phyloP scores from a whole-genome alignment of 2,888 invertebrate species.

The Notocelia uddmanniana region DNA sequence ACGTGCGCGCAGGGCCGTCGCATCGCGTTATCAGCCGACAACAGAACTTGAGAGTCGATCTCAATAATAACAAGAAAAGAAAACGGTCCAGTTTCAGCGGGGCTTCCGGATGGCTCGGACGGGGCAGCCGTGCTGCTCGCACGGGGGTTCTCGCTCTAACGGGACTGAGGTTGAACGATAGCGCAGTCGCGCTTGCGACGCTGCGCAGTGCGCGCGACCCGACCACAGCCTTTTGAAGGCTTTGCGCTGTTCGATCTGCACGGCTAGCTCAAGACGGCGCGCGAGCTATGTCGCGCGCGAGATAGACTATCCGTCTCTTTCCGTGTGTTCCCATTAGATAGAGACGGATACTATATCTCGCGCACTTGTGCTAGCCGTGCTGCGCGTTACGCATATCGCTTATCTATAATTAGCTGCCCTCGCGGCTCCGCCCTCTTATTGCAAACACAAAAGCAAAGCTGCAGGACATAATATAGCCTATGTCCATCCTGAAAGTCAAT shows the following conservation, averaged over 20 bases:
- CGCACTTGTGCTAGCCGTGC: too few relatives aligned
- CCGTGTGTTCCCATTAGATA: too few relatives aligned
- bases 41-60: conserved; percentile 85
- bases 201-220: conserved; percentile 65
- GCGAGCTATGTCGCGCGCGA: too few relatives aligned
- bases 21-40: conserved; percentile 86
- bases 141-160: conserved; percentile 77
- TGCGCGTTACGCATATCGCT: not conserved
- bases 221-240: conserved; percentile 5
- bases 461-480: too few relatives aligned
- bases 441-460: too few relatives aligned
- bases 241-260: not conserved
- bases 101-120: conserved; percentile 85
- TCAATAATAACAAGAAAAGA: conserved; percentile 86
- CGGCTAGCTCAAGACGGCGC: too few relatives aligned
- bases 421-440: too few relatives aligned
- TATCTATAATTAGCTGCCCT: not conserved
- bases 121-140: conserved; percentile 74
- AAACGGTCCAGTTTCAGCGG: conserved; percentile 86
- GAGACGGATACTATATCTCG: too few relatives aligned
- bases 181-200: conserved; percentile 79
- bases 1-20: conserved; percentile 81
- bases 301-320: too few relatives aligned
- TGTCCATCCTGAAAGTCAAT: too few relatives aligned
- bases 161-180: conserved; percentile 81